A percentile compares a stretch with the other conserved stretches of the same genome.
phyloP scores from a whole-genome alignment of 2,888 invertebrate species.

The Deilephila porcellus region DNA sequence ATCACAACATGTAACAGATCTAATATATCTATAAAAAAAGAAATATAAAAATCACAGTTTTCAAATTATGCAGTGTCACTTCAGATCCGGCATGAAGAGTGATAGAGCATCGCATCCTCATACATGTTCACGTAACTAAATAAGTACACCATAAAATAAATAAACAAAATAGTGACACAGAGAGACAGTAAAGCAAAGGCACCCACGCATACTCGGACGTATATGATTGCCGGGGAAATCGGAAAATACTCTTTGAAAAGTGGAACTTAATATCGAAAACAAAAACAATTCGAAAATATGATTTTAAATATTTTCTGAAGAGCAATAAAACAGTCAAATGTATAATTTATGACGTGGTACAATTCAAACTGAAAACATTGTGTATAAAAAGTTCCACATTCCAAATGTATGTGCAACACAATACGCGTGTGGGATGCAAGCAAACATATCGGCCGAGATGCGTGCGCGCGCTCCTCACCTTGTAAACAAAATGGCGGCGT shows the following conservation, averaged over 20 bases:
- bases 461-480: slow-evolving; percentile 82
- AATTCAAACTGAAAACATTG: slow-evolving; percentile 1
- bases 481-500: slow-evolving; percentile 83
- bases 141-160: slow-evolving; percentile 80
- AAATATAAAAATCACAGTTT: slow-evolving; percentile 84
- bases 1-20: slow-evolving; percentile 82
- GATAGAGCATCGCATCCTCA: slow-evolving; percentile 70
- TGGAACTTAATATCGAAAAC: slow-evolving; percentile 34
- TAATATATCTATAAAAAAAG: slow-evolving; percentile 78
- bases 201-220: slow-evolving; percentile 70
- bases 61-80: slow-evolving; percentile 83
- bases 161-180: slow-evolving; percentile 75
- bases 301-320: neutral
- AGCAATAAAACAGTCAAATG: neutral
- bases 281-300: slow-evolving; percentile 4
- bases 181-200: slow-evolving; percentile 80
- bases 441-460: slow-evolving; percentile 71
- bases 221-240: slow-evolving; percentile 61
- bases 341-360: neutral
- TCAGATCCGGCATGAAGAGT: slow-evolving; percentile 78
- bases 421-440: slow-evolving; percentile 46
- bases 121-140: slow-evolving; percentile 75
- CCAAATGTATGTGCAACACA: slow-evolving; percentile 32
- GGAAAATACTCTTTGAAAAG: slow-evolving; percentile 38
- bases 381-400: slow-evolving; percentile 17